phyloP scores from a whole-genome alignment of 2,888 invertebrate species.

The Monochamus alternatus region DNA sequence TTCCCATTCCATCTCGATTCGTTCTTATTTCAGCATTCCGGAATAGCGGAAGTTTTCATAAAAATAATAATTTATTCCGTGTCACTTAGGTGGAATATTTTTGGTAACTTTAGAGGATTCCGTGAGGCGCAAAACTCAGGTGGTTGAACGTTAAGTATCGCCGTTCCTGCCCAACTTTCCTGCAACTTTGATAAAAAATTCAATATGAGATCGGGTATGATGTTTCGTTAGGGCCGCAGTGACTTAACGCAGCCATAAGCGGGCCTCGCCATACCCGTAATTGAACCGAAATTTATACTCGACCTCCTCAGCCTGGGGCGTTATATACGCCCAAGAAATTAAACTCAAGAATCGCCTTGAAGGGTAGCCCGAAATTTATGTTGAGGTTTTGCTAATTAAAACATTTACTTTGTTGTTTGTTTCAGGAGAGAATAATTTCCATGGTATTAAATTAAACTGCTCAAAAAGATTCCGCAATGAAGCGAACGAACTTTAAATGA shows the following conservation, averaged over 20 bases:
- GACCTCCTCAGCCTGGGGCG: conserved; percentile 40
- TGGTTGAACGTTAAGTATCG: conserved; percentile 55
- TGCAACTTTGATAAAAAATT: conserved; percentile 58
- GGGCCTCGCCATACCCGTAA: conserved; percentile 40
- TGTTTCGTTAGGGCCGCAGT: conserved; percentile 51
- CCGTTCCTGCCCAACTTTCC: conserved; percentile 51
- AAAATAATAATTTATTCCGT: conserved; percentile 48
- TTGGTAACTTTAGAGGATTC: conserved; percentile 48
- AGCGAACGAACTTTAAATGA: conserved; percentile 21
- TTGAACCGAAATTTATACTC: conserved; percentile 51
- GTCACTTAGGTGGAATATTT: conserved; percentile 48
- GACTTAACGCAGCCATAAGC: conserved; percentile 51
- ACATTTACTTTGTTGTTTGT: conserved; percentile 53
- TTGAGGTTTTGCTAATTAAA: conserved; percentile 52
- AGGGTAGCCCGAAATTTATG: conserved; percentile 51
- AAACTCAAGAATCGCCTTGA: conserved; percentile 43
- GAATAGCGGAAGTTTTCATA: conserved; percentile 39
- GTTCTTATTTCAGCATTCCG: conserved; percentile 40
- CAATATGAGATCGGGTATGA: conserved; percentile 55
- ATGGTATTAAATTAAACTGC: conserved; percentile 37
- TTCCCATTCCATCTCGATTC: conserved; percentile 9
- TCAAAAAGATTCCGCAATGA: conserved; percentile 23
- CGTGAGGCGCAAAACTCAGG: conserved; percentile 55
- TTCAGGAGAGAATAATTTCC: conserved; percentile 37
- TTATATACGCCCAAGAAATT: conserved; percentile 43